A percentile compares a stretch with the other conserved stretches of the same genome.
phyloP scores from a whole-genome alignment of 2,888 invertebrate species.

The Diaperis boleti region DNA sequence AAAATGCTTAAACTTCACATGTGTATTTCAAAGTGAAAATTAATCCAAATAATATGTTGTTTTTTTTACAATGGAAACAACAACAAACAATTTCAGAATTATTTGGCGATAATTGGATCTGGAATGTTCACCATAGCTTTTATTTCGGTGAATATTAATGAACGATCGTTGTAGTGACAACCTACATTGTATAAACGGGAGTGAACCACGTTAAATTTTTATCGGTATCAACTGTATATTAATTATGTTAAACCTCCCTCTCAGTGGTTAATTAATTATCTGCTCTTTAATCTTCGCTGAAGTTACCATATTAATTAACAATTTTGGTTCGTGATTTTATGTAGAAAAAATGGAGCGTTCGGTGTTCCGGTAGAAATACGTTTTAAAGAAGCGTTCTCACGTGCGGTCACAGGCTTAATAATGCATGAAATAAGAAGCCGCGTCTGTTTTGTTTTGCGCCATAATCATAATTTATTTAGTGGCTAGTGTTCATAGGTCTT shows the following conservation, averaged over 20 bases:
- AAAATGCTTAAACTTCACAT: too few species aligned
- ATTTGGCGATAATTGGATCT: neutral
- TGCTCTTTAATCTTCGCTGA: slow-evolving; percentile 3
- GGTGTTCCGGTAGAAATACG: neutral
- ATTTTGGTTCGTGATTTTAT: slow-evolving; percentile 3
- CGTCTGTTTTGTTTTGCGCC: slow-evolving; percentile 18
- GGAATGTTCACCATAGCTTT: neutral
- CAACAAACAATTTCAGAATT: too few species aligned
- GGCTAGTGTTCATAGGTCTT: slow-evolving; percentile 14
- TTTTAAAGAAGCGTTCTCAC: slow-evolving; percentile 1
- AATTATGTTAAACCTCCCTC: slow-evolving; percentile 17
- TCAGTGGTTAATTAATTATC: slow-evolving; percentile 8
- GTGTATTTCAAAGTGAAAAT: too few species aligned
- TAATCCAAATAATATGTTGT: too few species aligned
- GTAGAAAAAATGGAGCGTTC: neutral
- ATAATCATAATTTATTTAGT: slow-evolving; percentile 17
- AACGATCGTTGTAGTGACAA: neutral
- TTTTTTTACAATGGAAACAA: neutral
- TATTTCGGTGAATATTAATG: slow-evolving; percentile 6
- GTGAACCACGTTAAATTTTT: slow-evolving; percentile 10
- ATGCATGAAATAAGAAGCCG: slow-evolving; percentile 10
- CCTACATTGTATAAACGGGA: slow-evolving; percentile 1
- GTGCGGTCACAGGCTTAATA: slow-evolving; percentile 14
- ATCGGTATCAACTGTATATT: slow-evolving; percentile 13
- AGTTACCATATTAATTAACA: slow-evolving; percentile 7